Base-by-base conservation (phyloP, 2,113 vertebrate species). In the Lota lota region DNA sequence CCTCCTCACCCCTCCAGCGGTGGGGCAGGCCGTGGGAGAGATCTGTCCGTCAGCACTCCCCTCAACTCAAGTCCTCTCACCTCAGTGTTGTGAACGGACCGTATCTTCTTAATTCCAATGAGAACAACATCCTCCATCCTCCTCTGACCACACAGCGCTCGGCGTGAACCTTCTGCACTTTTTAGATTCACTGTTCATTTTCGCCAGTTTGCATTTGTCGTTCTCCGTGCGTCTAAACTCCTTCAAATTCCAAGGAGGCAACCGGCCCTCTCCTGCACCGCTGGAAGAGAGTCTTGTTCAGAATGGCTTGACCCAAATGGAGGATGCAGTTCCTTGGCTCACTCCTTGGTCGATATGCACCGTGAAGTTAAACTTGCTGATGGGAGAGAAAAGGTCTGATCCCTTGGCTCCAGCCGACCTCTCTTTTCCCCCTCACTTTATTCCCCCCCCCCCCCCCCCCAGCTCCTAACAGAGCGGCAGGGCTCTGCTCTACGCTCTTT, bases 331-430 rank as follows among this genome's bases (percentile, higher is more conserved):
- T 6, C 68, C 79, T 71, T 69, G 47, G 63, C 61, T 74, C 50
- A 71, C 66, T 64, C 66, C 69, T 53, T 57, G 40, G 7, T 80
- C 72, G 75, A 80, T 79, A 70, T 74, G 71, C 76, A 62, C 59
- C 73, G 60, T 82, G 70, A 83, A 84, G 80, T 83, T 74, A 80
- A 89, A 89, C 63, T 85, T 83, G 89, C 86, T 87, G 90, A 90
- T 86, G 87, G 81, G 79, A 79, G 64, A 85, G 75, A 83, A 86
- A 76, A 75, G 22, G 74, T 66, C 64, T 28, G 67, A 72, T 83
- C 73, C 79, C 61, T 90, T 89, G 88, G 90, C 86, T 76, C 64
- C 53, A 22, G 75, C 40, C 15, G 17, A 68, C 57, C 74, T 71
- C 20, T 6, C 70, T 56, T 56, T 78, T 75, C 69, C 70, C 24